phyloP scores from a whole-genome alignment of 2,113 vertebrate species.

The Catagonus wagneri region DNA sequence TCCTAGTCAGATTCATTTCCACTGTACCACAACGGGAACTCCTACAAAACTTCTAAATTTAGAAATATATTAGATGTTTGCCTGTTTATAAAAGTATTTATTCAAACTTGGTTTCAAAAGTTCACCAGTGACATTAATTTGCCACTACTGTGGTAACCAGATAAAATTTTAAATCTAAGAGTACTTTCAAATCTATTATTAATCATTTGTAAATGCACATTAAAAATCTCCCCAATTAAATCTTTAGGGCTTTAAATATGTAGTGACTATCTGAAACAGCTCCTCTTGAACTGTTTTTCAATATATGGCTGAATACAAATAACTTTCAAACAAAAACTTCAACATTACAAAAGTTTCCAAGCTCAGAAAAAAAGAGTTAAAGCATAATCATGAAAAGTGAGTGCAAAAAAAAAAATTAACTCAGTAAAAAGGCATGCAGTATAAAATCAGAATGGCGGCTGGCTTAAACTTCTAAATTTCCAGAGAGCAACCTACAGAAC shows the following conservation, averaged over 20 bases:
- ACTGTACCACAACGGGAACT: too few species aligned
- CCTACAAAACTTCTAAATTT: neutral
- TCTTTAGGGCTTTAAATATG: constrained; percentile 9
- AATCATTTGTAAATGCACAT: neutral
- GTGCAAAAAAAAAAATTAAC: constrained; percentile 21
- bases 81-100: constrained; percentile 51
- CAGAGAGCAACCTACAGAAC: neutral
- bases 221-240: neutral
- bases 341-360: neutral
- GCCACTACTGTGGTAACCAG: neutral
- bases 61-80: constrained; percentile 19
- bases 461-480: neutral
- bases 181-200: constrained; percentile 49
- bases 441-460: neutral
- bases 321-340: constrained; percentile 1
- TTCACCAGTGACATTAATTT: neutral
- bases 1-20: too few species aligned
- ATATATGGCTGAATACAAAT: neutral
- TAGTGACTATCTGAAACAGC: constrained; percentile 25
- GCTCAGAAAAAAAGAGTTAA: constrained; percentile 27
- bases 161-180: constrained; percentile 42
- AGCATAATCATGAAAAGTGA: neutral
- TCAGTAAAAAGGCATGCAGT: neutral
- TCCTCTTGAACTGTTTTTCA: neutral
- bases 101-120: constrained; percentile 40